Evolutionary conservation across 2,113 vertebrate genomes (phyloP).

Genomic region (Coregonus clupeaformis): DNA sequence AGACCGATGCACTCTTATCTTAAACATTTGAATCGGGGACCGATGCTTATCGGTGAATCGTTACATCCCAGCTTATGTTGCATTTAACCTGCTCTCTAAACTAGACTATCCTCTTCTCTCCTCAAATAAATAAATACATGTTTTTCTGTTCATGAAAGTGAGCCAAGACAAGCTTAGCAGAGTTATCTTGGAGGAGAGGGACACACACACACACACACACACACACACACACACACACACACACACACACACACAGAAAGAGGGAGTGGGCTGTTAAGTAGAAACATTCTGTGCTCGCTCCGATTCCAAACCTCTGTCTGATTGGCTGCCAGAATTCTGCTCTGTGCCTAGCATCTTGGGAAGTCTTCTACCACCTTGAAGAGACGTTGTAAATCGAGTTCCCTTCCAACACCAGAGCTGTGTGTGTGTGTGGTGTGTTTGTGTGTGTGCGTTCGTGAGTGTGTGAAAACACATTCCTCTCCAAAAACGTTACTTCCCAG

Average conservation of each 20-base stretch:
- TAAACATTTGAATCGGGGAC: no score
- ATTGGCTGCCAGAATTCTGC: conserved; percentile 42
- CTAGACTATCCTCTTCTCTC: no score
- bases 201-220: not conserved
- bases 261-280: conserved; percentile 41
- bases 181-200: not conserved
- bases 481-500: conserved; percentile 59
- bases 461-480: conserved; percentile 55
- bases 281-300: conserved; percentile 67
- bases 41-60: no score
- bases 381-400: conserved; percentile 61
- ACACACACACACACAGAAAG: not conserved
- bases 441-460: conserved; percentile 37
- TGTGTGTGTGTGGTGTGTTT: no score
- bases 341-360: conserved; percentile 55
- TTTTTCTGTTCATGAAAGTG: no score
- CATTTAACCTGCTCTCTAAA: no score
- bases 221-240: not conserved
- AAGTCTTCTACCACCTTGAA: conserved; percentile 54
- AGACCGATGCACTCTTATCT: no score
- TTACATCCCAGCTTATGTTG: no score
- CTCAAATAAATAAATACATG: not conserved
- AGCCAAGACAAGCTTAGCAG: not conserved
- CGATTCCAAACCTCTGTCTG: not conserved
- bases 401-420: conserved; percentile 24